Conservation (phyloP, 1,140 invertebrate genomes). For the Eriocheir sinensis region DNA sequence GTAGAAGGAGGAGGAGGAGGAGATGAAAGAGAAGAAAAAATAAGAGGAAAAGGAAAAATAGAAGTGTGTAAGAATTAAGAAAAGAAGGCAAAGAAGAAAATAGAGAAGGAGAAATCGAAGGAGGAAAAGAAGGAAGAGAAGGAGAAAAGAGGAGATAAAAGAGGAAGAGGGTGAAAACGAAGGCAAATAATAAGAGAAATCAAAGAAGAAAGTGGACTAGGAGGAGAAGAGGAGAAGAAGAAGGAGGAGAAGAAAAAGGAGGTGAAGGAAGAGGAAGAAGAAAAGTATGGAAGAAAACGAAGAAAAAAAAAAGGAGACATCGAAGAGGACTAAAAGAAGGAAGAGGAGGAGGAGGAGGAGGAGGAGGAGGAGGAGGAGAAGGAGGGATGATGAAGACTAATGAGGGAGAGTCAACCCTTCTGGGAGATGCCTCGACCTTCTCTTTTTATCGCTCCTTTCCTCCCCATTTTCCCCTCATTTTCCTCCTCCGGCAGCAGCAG, state of each 20-base stretch:
- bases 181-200: background rate
- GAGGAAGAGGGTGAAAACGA: background rate
- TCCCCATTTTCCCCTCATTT: background rate
- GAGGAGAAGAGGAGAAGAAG: background rate
- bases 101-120: constrained; percentile 17
- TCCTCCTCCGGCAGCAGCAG: background rate
- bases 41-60: background rate
- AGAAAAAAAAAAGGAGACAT: too few relatives aligned
- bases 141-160: too few relatives aligned
- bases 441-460: background rate
- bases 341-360: too few relatives aligned
- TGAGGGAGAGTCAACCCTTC: background rate
- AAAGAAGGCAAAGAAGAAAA: background rate
- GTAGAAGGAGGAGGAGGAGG: too few relatives aligned
- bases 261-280: background rate
- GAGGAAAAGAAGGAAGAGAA: too few relatives aligned
- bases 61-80: background rate
- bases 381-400: too few relatives aligned
- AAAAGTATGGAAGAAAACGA: background rate
- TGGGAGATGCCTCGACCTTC: background rate
- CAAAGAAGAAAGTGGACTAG: background rate
- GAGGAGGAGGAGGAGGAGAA: too few relatives aligned
- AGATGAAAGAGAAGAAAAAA: too few relatives aligned
- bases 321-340: background rate
- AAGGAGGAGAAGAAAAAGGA: background rate